phyloP scores from a whole-genome alignment of 2,797 vertebrate species.

The Peromyscus aztecus region DNA sequence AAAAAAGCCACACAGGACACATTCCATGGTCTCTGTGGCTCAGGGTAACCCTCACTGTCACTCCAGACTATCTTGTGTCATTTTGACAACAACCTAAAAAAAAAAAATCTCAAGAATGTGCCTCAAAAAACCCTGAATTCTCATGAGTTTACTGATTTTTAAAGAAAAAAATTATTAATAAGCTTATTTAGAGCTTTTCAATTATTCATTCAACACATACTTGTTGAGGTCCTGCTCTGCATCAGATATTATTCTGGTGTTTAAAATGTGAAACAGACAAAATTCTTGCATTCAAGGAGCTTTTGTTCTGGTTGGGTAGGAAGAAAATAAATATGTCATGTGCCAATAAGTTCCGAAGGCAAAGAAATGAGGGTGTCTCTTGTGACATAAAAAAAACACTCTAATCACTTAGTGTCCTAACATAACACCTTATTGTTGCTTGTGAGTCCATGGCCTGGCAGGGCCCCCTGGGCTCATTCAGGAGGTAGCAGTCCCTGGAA shows the following conservation, averaged over 20 bases:
- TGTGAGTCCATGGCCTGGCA: neutral
- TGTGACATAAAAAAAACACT: neutral
- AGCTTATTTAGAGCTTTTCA: neutral
- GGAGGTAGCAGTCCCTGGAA: neutral
- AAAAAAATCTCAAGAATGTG: neutral
- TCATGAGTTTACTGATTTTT: neutral
- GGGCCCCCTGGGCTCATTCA: neutral
- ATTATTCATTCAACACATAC: neutral
- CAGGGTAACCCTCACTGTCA: neutral
- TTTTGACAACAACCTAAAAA: neutral
- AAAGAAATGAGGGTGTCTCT: neutral
- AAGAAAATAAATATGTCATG: constrained; percentile 8
- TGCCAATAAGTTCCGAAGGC: neutral
- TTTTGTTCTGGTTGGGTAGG: constrained; percentile 13
- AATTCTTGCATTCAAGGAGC: neutral
- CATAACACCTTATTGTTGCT: neutral
- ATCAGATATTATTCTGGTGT: neutral
- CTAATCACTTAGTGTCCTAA: neutral
- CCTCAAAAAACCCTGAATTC: neutral
- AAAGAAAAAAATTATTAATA: neutral
- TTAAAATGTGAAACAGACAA: neutral
- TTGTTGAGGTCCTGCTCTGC: neutral
- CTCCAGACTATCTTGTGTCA: neutral
- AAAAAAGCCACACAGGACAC: neutral
- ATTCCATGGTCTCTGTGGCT: neutral